Conservation (phyloP, 2,113 vertebrate genomes). For the Hyperopisus bebe region DNA sequence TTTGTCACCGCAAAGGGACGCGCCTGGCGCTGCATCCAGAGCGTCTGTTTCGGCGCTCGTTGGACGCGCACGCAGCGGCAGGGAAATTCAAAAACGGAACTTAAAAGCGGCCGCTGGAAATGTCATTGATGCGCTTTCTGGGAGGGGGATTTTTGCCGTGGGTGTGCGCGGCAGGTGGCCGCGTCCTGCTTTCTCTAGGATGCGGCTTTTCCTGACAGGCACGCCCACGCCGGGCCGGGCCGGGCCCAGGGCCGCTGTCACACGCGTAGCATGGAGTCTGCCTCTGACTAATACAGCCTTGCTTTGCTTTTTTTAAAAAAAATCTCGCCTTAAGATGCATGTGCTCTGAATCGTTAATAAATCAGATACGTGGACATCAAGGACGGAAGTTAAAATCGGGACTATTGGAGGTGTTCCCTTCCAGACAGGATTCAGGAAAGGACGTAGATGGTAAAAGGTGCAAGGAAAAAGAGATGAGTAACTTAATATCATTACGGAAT, state of each 20-base stretch:
- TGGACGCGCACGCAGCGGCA: not conserved
- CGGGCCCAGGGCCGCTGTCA: slow-evolving; percentile 38
- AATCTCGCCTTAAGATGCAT: not conserved
- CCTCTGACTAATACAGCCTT: slow-evolving; percentile 33
- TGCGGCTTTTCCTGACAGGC: slow-evolving; percentile 47
- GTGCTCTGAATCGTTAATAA: slow-evolving; percentile 3
- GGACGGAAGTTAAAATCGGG: not conserved
- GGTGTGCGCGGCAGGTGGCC: slow-evolving; percentile 43
- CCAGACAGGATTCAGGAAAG: not conserved
- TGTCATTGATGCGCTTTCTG: slow-evolving; percentile 40
- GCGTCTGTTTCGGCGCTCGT: not conserved
- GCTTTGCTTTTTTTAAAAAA: slow-evolving; percentile 13
- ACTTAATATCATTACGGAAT: not conserved
- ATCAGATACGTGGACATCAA: not conserved
- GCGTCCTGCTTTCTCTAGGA: slow-evolving; percentile 46
- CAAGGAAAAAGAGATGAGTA: not conserved
- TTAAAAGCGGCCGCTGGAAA: slow-evolving; percentile 39
- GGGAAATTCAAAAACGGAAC: slow-evolving; percentile 28
- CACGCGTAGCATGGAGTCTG: slow-evolving; percentile 25
- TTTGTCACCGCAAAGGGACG: not conserved
- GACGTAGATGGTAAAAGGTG: not conserved
- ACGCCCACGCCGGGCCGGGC: slow-evolving; percentile 42
- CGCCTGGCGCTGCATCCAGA: not conserved
- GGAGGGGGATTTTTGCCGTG: slow-evolving; percentile 46
- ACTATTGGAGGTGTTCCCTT: not conserved